Percentiles rank a stretch among this genome's conserved stretches.
phyloP scores from a whole-genome alignment of 2,113 vertebrate species.

The Fulica atra region DNA sequence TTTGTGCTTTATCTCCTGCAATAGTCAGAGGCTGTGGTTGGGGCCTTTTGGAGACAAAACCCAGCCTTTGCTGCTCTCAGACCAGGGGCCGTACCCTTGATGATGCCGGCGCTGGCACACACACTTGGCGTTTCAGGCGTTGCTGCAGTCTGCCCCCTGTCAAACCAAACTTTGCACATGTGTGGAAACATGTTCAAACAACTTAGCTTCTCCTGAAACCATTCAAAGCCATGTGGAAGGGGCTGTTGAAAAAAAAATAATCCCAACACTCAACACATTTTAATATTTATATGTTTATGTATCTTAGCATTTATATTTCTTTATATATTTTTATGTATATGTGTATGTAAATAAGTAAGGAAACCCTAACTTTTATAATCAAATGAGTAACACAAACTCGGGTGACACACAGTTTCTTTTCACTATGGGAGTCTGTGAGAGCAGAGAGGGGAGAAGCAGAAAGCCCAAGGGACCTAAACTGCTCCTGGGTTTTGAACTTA shows the following conservation, averaged over 20 bases:
- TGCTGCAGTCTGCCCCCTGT: not conserved
- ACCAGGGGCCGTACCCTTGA: not conserved
- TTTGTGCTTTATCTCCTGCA: not conserved
- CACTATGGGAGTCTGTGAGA: not conserved
- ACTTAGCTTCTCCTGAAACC: not conserved
- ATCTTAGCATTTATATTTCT: not conserved
- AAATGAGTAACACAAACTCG: not conserved
- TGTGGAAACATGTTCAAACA: not conserved
- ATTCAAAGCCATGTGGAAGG: not conserved
- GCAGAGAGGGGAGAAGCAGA: accelerated
- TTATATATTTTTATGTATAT: not conserved
- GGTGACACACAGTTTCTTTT: constrained; percentile 17
- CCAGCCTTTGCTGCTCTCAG: not conserved
- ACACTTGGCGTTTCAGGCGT: not conserved
- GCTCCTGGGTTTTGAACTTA: not conserved
- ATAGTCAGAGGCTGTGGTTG: not conserved
- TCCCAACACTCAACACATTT: not conserved
- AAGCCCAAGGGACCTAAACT: not conserved
- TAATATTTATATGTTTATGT: not conserved
- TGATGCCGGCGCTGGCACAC: accelerated
- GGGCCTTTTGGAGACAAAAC: not conserved
- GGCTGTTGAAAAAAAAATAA: accelerated
- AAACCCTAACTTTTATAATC: not conserved
- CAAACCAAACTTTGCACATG: not conserved
- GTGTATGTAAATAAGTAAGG: not conserved